These are phyloP conservation scores for Cerastis leucographa DNA, from an alignment of 2,888 invertebrate genomes.

Conservation along the genomic window DNA sequence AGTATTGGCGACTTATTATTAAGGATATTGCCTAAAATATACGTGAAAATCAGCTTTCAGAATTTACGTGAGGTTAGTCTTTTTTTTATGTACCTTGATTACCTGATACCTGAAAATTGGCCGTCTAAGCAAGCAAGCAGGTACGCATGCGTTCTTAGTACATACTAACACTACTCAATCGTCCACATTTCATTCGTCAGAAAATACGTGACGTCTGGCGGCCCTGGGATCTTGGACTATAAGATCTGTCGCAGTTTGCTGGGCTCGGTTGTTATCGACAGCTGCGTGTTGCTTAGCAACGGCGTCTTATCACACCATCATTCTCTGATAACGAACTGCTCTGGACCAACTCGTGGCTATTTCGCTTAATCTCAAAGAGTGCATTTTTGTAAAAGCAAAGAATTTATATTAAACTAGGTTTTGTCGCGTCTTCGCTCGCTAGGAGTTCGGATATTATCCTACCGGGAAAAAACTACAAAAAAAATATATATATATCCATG, in stretches of 20 bases:
- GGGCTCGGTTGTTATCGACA: slow-evolving; percentile 1
- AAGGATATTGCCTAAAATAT: too few relatives aligned
- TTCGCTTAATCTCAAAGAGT: background rate
- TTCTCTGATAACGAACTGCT: background rate
- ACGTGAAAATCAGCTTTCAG: too few relatives aligned
- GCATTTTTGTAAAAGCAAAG: background rate
- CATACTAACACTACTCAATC: too few relatives aligned
- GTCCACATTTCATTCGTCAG: too few relatives aligned
- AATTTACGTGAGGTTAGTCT: too few relatives aligned
- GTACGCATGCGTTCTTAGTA: too few relatives aligned
- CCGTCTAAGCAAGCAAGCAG: too few relatives aligned
- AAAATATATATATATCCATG: background rate
- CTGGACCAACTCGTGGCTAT: background rate
- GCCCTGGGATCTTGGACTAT: too few relatives aligned
- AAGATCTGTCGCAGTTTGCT: background rate
- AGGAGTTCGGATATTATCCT: background rate
- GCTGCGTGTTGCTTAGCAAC: slow-evolving; percentile 22
- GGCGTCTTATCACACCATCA: background rate
- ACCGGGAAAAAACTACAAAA: background rate
- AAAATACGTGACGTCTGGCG: too few relatives aligned
- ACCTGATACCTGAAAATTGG: too few relatives aligned
- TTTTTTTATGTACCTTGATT: too few relatives aligned
- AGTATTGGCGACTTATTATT: too few relatives aligned
- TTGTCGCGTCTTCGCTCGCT: background rate
- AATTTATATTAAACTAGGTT: background rate